Percentiles rank a stretch among this genome's conserved stretches.
Evolutionary conservation across 2,797 vertebrate species (phyloP).

Genomic region (Gallirallus australis): DNA sequence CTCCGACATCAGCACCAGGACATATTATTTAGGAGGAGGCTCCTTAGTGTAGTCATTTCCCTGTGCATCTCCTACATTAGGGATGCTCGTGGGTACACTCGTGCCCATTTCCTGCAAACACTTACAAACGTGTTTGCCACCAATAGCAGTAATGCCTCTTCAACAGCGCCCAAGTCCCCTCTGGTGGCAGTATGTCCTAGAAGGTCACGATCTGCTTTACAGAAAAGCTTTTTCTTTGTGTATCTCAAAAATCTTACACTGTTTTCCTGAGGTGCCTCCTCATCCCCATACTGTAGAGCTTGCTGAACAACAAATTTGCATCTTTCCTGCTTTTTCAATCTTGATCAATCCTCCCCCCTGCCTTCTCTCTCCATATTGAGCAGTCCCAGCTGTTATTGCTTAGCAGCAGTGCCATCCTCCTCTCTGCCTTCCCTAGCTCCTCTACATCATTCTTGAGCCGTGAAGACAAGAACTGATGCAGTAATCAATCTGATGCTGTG

Average conservation of each 20-base stretch:
- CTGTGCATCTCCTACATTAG: not conserved
- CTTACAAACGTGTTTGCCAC: not conserved
- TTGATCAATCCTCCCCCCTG: not conserved
- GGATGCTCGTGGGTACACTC: not conserved
- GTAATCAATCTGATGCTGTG: not conserved
- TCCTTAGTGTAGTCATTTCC: not conserved
- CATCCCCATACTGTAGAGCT: not conserved
- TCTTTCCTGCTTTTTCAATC: not conserved
- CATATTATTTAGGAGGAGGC: not conserved
- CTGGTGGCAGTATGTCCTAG: not conserved
- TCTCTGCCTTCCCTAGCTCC: not conserved
- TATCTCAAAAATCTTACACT: not conserved
- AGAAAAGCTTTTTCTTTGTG: not conserved
- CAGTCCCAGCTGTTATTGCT: not conserved
- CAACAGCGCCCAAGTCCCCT: not conserved
- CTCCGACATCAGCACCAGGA: not conserved
- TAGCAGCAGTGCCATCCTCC: not conserved
- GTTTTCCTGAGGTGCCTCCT: not conserved
- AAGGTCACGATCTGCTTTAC: not conserved
- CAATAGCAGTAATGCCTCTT: not conserved
- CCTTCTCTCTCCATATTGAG: rapidly evolving
- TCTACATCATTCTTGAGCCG: not conserved
- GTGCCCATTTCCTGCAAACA: not conserved
- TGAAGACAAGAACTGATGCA: not conserved
- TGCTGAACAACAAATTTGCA: not conserved